These are phyloP conservation scores for Bimastos eiseni DNA, from an alignment of 2,888 invertebrate species.

Conservation along the genomic window DNA sequence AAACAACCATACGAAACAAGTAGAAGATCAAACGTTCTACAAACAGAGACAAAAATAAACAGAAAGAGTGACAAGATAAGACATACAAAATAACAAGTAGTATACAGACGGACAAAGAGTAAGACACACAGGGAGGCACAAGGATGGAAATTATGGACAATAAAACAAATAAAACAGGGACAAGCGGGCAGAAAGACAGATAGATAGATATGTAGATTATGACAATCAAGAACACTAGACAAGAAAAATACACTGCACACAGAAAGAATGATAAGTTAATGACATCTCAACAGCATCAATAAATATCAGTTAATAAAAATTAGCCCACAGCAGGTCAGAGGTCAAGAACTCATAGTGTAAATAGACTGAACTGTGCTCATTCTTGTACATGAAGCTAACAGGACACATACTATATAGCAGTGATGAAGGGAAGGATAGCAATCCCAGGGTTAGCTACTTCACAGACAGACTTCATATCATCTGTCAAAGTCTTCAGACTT, in stretches of 20 bases:
- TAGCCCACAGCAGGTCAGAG: constrained; percentile 6
- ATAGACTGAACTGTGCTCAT: background rate
- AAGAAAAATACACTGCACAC: background rate
- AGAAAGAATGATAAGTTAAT: background rate
- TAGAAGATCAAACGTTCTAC: background rate
- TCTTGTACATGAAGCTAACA: background rate
- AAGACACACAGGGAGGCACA: background rate
- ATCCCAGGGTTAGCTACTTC: background rate
- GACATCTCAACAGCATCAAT: background rate
- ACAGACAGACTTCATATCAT: background rate
- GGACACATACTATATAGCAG: background rate
- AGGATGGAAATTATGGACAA: too few species aligned
- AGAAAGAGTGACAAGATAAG: background rate
- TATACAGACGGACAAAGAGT: background rate
- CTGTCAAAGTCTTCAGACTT: background rate
- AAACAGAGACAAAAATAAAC: background rate
- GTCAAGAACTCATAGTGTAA: background rate
- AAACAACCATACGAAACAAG: background rate
- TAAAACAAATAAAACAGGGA: too few species aligned
- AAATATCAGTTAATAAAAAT: background rate
- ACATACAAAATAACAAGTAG: background rate
- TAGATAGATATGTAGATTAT: background rate
- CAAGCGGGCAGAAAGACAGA: background rate
- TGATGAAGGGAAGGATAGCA: background rate
- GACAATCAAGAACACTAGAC: background rate